Percentiles rank a stretch among this genome's conserved stretches.
These are phyloP conservation scores for Chydorus sphaericus DNA, from an alignment of 2,888 invertebrate genomes.

Conservation along the genomic window DNA sequence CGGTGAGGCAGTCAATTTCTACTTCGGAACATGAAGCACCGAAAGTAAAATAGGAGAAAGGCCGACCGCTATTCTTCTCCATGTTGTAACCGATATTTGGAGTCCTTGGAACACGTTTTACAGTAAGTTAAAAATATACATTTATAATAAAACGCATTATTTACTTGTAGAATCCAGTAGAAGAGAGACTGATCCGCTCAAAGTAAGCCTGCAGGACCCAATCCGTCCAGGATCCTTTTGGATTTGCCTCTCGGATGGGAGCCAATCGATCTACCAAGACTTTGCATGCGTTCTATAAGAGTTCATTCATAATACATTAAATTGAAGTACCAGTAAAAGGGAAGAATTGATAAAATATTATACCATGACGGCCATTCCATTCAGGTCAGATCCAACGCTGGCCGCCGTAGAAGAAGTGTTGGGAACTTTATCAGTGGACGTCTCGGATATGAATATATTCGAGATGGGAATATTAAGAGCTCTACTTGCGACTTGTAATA, in stretches of 20 bases:
- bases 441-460: constrained; percentile 66
- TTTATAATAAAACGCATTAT: no score
- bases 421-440: constrained; percentile 77
- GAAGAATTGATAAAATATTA: constrained; percentile 19
- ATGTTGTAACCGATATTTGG: constrained; percentile 57
- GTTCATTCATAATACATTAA: not conserved
- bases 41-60: constrained; percentile 44
- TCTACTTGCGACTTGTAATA: constrained; percentile 68
- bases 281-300: constrained; percentile 53
- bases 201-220: constrained; percentile 66
- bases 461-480: constrained; percentile 50
- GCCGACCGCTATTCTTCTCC: constrained; percentile 46
- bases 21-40: constrained; percentile 33
- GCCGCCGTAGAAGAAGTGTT: constrained; percentile 83
- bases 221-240: constrained; percentile 65
- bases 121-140: no score
- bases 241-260: constrained; percentile 57
- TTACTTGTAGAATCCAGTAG: constrained; percentile 51
- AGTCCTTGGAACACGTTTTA: no score
- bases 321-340: no score
- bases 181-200: constrained; percentile 59
- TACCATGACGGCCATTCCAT: constrained; percentile 75
- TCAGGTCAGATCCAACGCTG: constrained; percentile 73
- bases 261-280: constrained; percentile 53
- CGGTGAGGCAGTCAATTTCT: constrained; percentile 22